phyloP scores from a whole-genome alignment of 2,888 invertebrate genomes.

The Exephanes ischioxanthus region DNA sequence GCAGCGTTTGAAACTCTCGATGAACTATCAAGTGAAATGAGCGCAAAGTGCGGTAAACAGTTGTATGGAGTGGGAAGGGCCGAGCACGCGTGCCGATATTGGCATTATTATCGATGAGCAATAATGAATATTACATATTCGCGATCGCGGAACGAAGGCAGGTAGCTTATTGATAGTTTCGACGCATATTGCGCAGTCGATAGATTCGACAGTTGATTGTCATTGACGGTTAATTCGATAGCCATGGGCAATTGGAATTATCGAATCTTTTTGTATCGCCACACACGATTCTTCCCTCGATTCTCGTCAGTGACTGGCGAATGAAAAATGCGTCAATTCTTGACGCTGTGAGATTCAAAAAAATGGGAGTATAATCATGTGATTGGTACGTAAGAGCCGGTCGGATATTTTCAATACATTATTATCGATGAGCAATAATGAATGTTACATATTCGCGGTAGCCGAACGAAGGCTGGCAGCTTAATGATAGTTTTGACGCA shows the following conservation, averaged over 20 bases:
- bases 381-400: neutral
- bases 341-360: neutral
- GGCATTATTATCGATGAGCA: conserved; percentile 12
- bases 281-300: neutral
- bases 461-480: no score
- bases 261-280: neutral
- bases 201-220: no score
- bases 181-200: no score
- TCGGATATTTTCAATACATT: neutral
- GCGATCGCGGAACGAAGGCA: neutral
- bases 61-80: conserved; percentile 17
- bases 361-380: neutral
- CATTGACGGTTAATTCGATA: no score
- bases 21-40: conserved; percentile 24
- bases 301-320: neutral
- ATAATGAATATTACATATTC: neutral
- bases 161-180: neutral
- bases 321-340: neutral
- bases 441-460: no score
- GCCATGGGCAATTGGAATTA: neutral
- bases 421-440: no score
- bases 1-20: conserved; percentile 67
- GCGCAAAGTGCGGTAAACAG: conserved; percentile 24
- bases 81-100: neutral
- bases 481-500: neutral